Percentiles rank a stretch among this genome's conserved stretches.
Evolutionary conservation across 2,888 invertebrate genomes (phyloP).

Genomic region (Cantharis lateralis): DNA sequence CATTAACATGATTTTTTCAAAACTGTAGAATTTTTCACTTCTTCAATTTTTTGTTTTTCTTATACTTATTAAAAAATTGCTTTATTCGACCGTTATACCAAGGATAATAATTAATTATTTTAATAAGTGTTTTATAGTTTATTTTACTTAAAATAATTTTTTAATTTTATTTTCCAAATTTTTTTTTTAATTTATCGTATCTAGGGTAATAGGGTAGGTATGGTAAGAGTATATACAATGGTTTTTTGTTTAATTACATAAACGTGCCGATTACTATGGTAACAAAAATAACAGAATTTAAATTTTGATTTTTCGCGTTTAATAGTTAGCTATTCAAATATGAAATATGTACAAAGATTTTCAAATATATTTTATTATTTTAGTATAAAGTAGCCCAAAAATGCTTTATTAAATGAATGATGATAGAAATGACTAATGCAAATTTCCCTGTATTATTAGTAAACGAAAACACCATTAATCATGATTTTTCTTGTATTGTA

Average conservation of each 20-base stretch:
- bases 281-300: not conserved
- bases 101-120: too few relatives aligned
- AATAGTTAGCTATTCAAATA: not conserved
- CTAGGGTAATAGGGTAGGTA: not conserved
- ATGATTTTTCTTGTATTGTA: not conserved
- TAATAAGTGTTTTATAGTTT: too few relatives aligned
- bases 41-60: too few relatives aligned
- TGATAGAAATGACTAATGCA: conserved; percentile 16
- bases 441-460: conserved; percentile 9
- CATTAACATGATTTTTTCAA: too few relatives aligned
- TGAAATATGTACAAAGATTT: not conserved
- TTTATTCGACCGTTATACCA: too few relatives aligned
- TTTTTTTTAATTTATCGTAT: not conserved
- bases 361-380: not conserved
- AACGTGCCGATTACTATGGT: not conserved
- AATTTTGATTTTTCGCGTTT: not conserved
- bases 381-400: not conserved
- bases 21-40: too few relatives aligned
- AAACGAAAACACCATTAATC: not conserved
- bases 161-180: too few relatives aligned
- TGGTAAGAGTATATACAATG: not conserved
- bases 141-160: not conserved
- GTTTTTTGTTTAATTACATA: not conserved
- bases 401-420: not conserved
- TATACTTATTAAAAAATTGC: too few relatives aligned